A percentile compares a stretch with the other conserved stretches of the same genome.
Conservation (phyloP, 2,113 vertebrate species). For the Ursus arctos region DNA sequence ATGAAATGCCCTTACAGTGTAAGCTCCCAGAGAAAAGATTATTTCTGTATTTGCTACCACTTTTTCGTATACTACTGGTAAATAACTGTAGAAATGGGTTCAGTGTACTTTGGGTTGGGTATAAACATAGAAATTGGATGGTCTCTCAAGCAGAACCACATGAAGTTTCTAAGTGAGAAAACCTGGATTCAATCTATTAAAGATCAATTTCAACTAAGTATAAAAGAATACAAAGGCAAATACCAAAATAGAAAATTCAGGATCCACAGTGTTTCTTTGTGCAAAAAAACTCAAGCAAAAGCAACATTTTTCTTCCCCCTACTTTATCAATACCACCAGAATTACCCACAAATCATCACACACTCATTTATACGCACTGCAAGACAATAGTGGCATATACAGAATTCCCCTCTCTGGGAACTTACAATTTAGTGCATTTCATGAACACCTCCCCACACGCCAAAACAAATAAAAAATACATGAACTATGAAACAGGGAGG, state of each 20-base stretch:
- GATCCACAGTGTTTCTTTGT: neutral
- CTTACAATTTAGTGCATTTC: neutral
- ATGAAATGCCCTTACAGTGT: no score
- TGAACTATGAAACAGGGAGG: neutral
- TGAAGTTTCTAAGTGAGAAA: conserved; percentile 52
- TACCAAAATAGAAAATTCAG: conserved; percentile 59
- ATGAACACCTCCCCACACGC: neutral
- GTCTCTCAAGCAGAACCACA: neutral
- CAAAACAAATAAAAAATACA: conserved; percentile 41
- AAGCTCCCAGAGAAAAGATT: no score
- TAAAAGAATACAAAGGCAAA: conserved; percentile 47
- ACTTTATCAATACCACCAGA: neutral
- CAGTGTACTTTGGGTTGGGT: no score
- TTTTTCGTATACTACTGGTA: no score
- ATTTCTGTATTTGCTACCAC: no score
- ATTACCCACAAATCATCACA: neutral
- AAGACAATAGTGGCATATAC: neutral
- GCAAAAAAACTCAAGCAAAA: conserved; percentile 57
- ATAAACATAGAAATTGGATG: neutral
- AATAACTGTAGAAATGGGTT: no score
- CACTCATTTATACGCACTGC: neutral
- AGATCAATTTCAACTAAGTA: conserved; percentile 53
- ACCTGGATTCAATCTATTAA: conserved; percentile 23
- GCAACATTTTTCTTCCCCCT: neutral
- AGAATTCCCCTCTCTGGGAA: neutral